phyloP scores from a whole-genome alignment of 2,113 vertebrate genomes.

The Willisornis vidua region DNA sequence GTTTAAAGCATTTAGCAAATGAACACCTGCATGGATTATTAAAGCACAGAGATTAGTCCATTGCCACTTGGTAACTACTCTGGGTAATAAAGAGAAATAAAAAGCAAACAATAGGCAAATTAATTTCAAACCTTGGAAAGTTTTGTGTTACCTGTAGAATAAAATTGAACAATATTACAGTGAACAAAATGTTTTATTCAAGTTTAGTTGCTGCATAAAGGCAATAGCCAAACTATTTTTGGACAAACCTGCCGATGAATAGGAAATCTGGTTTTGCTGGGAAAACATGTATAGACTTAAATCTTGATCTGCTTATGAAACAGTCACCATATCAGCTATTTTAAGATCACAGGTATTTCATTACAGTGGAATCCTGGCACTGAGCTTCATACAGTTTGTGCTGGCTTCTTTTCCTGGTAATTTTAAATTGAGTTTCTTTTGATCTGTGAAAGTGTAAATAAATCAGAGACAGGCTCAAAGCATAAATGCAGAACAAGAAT shows the following conservation, averaged over 20 bases:
- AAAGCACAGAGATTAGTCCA: neutral
- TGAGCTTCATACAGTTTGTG: constrained; percentile 4
- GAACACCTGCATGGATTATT: neutral
- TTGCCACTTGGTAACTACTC: neutral
- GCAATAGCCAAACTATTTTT: neutral
- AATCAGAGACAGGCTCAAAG: constrained; percentile 3
- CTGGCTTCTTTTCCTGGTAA: constrained; percentile 31
- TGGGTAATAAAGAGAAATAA: neutral
- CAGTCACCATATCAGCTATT: constrained; percentile 5
- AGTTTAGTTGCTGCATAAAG: neutral
- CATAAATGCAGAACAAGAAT: neutral
- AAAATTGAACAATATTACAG: neutral
- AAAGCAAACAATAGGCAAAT: constrained; percentile 28
- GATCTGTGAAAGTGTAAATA: constrained; percentile 34
- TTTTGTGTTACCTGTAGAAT: neutral
- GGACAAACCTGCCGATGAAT: neutral
- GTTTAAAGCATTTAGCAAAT: neutral
- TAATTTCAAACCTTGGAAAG: neutral
- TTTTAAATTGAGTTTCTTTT: constrained; percentile 36
- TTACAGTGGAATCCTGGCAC: neutral
- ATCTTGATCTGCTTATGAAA: neutral
- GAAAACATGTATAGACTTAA: neutral
- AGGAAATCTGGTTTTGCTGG: neutral
- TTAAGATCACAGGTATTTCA: constrained; percentile 46
- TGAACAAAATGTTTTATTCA: neutral